These are phyloP conservation scores for Anoplius nigerrimus DNA, from an alignment of 2,888 invertebrate genomes.

Conservation along the genomic window DNA sequence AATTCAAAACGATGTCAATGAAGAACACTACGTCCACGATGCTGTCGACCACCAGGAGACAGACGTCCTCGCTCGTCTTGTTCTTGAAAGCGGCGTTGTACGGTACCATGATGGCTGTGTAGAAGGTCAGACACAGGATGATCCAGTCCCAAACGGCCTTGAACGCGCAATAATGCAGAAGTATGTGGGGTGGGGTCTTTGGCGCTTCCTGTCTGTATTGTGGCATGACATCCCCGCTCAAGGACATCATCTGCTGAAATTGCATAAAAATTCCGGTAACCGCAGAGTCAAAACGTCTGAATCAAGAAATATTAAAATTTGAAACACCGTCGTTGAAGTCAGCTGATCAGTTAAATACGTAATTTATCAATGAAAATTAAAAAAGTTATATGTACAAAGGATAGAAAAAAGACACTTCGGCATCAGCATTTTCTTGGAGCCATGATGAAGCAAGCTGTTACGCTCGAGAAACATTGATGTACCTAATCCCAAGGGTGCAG, in stretches of 20 bases:
- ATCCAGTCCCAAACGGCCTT: constrained; percentile 99
- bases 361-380: too few species aligned
- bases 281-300: too few species aligned
- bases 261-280: not conserved
- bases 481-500: too few species aligned
- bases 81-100: constrained; percentile 99
- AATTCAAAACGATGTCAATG: constrained; percentile 99
- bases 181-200: constrained; percentile 99
- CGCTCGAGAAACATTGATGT: too few species aligned
- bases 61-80: constrained; percentile 98
- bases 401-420: too few species aligned
- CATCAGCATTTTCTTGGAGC: too few species aligned
- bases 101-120: constrained; percentile 99
- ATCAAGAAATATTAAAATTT: too few species aligned
- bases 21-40: constrained; percentile 99
- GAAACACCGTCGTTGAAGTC: not conserved
- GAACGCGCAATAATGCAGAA: constrained; percentile 99
- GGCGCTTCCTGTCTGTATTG: constrained; percentile 99
- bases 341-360: not conserved
- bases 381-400: too few species aligned
- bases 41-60: constrained; percentile 95
- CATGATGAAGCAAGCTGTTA: too few species aligned
- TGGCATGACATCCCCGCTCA: constrained; percentile 98
- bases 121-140: constrained; percentile 99
- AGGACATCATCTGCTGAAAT: constrained; percentile 90